These are phyloP conservation scores for Apostichopus japonicus DNA, from an alignment of 35 echinoderm and acorn worm species.

Conservation along the genomic window DNA sequence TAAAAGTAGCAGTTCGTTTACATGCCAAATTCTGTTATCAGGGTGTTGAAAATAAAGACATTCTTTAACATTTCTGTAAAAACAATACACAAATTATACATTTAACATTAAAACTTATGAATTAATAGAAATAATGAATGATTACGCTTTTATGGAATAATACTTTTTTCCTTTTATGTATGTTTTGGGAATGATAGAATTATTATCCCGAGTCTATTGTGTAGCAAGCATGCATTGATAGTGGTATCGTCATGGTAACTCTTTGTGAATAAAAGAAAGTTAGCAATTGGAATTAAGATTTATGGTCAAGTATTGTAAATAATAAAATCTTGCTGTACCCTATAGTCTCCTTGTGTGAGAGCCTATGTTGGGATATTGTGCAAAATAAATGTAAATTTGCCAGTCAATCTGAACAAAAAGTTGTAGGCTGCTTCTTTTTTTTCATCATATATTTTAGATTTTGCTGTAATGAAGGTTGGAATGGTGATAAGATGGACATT, in stretches of 20 bases:
- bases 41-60: background rate
- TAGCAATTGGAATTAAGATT: constrained; percentile 5
- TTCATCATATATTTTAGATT: too few species aligned
- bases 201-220: background rate
- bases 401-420: background rate
- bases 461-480: too few species aligned
- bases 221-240: background rate
- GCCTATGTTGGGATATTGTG: constrained; percentile 57
- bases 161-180: too few species aligned
- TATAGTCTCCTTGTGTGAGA: background rate
- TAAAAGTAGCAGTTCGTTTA: background rate
- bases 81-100: background rate
- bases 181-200: too few species aligned
- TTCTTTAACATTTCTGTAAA: constrained; percentile 6
- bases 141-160: too few species aligned
- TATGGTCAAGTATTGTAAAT: constrained; percentile 42
- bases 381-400: constrained; percentile 61
- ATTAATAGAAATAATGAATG: too few species aligned
- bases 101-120: too few species aligned
- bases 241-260: background rate
- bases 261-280: constrained; percentile 18
- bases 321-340: constrained; percentile 35
- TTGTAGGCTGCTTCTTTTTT: too few species aligned
- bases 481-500: too few species aligned
- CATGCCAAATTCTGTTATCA: background rate